Evolutionary conservation across 2,888 invertebrate species (phyloP), one percentile per base, ranked within the genome.

Genomic region (Drosophila lacicola): DNA sequence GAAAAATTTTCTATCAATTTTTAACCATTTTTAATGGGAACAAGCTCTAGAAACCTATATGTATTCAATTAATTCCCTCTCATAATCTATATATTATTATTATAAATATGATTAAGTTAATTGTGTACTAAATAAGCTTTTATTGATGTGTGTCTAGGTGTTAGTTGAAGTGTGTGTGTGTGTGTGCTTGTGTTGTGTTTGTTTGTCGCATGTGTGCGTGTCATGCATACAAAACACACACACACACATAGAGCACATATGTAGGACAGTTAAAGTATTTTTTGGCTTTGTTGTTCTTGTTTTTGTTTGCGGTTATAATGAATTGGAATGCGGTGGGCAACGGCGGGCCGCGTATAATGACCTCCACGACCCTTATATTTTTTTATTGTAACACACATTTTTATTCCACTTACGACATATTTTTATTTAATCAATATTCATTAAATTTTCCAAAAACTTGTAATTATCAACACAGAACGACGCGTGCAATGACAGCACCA

Each of bases 341-440:
- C 70, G 66, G 63, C 71, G 50, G 51, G 51, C 47, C 56, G 60
- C 71, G 68, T 75, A 69, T 75, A 80, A 82, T 85, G 86, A 82
- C 86, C 86, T 78, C 71, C 81, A 66, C 63, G 82, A 80, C 82
- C 74, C 74, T 51, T 71, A 55, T 46, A 17, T 41, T 25, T 64
- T 34, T 41, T 36, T 70, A 46, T 49, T 57, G 58, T 71, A 65
- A 50, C 70, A 80, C 71, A 82, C 69, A 74, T 61, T 78, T 80
- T 71, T 54, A 82, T 70, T 72, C 66, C 78, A 78, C 76, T 80
- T 74, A 74, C 74, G 70, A 71, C 66, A 65, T 70, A 74, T 74
- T 77, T 74, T 72, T 60, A 76, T 78, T 82, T 82, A 90, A 90
- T 91, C 90, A 78, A 90, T 90, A 90, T 80, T 90, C 90, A 90